These are phyloP conservation scores for Stichodactyla mertensii DNA, from an alignment of 64 coral and sea anemone species.

Conservation along the genomic window DNA sequence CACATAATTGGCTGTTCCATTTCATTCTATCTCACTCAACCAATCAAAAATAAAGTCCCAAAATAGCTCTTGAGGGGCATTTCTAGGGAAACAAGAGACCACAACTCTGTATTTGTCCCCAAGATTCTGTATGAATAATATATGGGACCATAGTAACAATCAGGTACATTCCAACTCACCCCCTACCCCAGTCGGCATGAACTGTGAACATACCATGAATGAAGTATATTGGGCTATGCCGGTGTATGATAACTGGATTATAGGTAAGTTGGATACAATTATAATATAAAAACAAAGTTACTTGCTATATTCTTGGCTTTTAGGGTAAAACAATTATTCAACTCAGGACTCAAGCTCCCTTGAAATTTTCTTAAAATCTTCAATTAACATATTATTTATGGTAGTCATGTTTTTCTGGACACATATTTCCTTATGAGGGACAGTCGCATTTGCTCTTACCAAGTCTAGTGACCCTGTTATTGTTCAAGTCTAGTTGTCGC, in stretches of 20 bases:
- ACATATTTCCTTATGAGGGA: too few species aligned
- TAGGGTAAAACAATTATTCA: too few species aligned
- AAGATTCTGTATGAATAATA: neutral
- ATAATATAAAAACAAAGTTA: too few species aligned
- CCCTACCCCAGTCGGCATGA: neutral
- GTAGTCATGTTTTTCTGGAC: neutral
- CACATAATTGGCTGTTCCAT: neutral
- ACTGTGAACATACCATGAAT: too few species aligned
- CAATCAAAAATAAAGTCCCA: neutral
- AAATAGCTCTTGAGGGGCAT: neutral
- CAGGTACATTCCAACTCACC: neutral
- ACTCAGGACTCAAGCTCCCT: too few species aligned
- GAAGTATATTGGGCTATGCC: too few species aligned
- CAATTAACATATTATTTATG: neutral
- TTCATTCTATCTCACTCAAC: neutral
- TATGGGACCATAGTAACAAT: neutral
- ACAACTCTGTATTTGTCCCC: neutral
- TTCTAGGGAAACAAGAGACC: neutral
- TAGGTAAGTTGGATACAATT: too few species aligned
- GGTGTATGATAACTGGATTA: too few species aligned
- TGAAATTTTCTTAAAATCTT: too few species aligned
- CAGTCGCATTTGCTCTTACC: slow-evolving; percentile 29
- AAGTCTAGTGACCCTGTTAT: slow-evolving; percentile 80
- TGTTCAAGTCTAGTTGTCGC: slow-evolving; percentile 33
- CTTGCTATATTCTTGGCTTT: too few species aligned